Percentiles rank a stretch among this genome's conserved stretches.
Conservation (phyloP, 2,113 vertebrate genomes). For the Loxodonta africana region DNA sequence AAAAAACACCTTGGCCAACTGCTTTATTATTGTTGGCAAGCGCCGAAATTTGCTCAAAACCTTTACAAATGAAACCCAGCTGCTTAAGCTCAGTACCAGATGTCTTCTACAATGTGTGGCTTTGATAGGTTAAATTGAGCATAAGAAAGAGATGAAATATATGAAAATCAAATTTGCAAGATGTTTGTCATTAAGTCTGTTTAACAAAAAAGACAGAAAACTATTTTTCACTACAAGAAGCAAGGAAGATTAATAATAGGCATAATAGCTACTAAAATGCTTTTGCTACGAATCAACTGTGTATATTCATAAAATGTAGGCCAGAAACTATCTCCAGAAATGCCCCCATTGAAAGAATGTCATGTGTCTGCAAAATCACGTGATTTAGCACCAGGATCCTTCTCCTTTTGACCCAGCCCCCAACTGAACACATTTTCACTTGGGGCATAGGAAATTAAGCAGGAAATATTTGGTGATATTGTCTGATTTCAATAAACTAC, state of each 20-base stretch:
- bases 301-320: conserved; percentile 70
- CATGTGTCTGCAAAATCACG: conserved; percentile 50
- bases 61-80: conserved; percentile 89
- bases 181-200: conserved; percentile 85
- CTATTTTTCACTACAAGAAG: conserved; percentile 77
- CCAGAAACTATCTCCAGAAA: conserved; percentile 66
- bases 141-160: conserved; percentile 89
- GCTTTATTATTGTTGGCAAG: conserved; percentile 83
- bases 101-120: conserved; percentile 84
- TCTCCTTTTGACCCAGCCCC: conserved; percentile 22
- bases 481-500: conserved; percentile 59
- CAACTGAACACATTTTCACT: conserved; percentile 56
- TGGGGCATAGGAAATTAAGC: conserved; percentile 59
- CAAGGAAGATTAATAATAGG: conserved; percentile 69
- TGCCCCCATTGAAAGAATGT: conserved; percentile 42
- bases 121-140: conserved; percentile 89
- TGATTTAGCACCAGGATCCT: conserved; percentile 13
- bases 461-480: conserved; percentile 61
- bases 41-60: conserved; percentile 82
- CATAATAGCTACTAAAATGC: conserved; percentile 71
- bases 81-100: conserved; percentile 89
- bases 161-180: conserved; percentile 89
- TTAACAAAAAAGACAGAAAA: conserved; percentile 83
- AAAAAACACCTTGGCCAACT: conserved; percentile 70
- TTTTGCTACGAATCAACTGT: conserved; percentile 62